A percentile compares a stretch with the other conserved stretches of the same genome.
phyloP scores from a whole-genome alignment of 2,888 invertebrate genomes.

The Iselma pallidipennis region DNA sequence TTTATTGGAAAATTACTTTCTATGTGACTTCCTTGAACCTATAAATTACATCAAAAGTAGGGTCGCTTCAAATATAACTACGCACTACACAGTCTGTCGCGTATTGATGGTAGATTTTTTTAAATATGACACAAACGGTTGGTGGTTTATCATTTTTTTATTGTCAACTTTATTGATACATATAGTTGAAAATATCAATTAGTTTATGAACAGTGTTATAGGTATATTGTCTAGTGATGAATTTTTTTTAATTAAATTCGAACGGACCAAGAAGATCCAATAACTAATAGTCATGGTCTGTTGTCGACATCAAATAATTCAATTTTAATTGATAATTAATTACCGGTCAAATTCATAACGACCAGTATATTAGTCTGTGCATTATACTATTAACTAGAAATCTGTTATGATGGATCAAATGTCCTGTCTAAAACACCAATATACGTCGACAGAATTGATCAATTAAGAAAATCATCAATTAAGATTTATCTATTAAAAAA shows the following conservation, averaged over 20 bases:
- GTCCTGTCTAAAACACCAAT: no score
- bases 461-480: no score
- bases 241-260: neutral
- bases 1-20: conserved; percentile 31
- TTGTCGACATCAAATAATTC: conserved; percentile 22
- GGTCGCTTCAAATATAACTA: neutral
- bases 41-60: conserved; percentile 34
- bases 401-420: neutral
- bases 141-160: neutral
- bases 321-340: conserved; percentile 27
- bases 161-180: neutral
- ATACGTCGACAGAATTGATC: no score
- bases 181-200: neutral
- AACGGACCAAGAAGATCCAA: conserved; percentile 8
- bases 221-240: neutral
- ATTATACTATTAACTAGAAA: conserved; percentile 13
- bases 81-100: neutral
- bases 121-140: neutral
- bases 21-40: conserved; percentile 29
- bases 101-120: neutral
- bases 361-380: conserved; percentile 1
- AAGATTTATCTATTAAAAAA: no score
- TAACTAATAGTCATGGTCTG: conserved; percentile 20
- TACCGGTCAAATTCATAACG: conserved; percentile 11
- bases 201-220: no score